Base-by-base conservation (phyloP, 2,113 vertebrate species). In the Semnopithecus entellus region DNA sequence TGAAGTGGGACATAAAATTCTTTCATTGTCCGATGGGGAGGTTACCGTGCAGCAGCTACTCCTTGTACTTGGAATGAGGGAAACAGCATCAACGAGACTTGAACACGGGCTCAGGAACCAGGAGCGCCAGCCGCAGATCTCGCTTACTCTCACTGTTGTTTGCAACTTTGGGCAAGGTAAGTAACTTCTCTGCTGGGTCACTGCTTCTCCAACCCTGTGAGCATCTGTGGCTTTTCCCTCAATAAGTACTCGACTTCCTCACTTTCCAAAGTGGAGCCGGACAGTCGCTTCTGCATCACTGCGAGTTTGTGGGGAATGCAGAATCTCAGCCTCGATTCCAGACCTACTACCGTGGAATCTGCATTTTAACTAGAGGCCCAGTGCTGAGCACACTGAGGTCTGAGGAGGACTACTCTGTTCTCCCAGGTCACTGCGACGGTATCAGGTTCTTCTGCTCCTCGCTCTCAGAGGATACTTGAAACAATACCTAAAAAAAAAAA, bases 61-160 rank as follows among this genome's bases (percentile, higher is more conserved):
- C 32, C 50, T 22, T 20, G 43, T 82, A 23, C 57, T 18, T 68
- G 17, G 9, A 61, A 35, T 25, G 27, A 90, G 68, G 55, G 18
- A 40, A 64, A 72, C 9, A 40, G 50, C n/a, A 23, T 52, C 0
- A 38, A 8, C 38, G 43, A 5, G 59, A 30, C 23, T 25, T 22
- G 20, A 45, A 11, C 12, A 3, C 40, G 0, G 1, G 25, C 75
- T 48, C 55, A 2, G 32, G 30, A 25, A 30, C 30, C 45, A 6
- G 48, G 88, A 5, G 23, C 0, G 0, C 45, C 35, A 27, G 45
- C 61, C 10, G 1, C 43, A 0, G 3, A 0, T 22, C 6, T 23
- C 32, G 3, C 20, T 20, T 35, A 0, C 7, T 16, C 16, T 75
- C n/a, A 5, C 68, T 12, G 3, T 16, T 17, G 13, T 35, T 32